phyloP scores from a whole-genome alignment of 2,113 vertebrate species.

The Microcebus lehilahytsara region DNA sequence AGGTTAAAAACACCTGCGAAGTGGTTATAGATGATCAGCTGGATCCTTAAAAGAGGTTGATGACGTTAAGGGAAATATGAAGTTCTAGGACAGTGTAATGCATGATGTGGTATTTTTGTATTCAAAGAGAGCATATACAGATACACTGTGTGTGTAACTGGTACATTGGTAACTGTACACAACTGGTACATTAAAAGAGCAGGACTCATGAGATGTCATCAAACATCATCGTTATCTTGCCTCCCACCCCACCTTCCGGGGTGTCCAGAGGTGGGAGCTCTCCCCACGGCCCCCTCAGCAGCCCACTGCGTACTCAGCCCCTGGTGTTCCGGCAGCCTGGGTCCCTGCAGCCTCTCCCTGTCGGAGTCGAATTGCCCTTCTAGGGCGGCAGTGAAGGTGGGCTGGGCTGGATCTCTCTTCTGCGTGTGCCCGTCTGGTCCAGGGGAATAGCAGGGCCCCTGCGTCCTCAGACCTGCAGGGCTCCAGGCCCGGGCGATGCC shows the following conservation, averaged over 20 bases:
- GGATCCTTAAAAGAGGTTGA: background rate
- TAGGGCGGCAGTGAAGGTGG: background rate
- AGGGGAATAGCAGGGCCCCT: background rate
- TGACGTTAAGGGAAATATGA: background rate
- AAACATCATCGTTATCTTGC: background rate
- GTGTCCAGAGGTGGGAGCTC: background rate
- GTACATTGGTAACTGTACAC: too few species aligned
- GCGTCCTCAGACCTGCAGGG: background rate
- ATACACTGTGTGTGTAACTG: background rate
- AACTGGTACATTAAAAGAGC: background rate
- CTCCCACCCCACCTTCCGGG: background rate
- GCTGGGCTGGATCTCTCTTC: background rate
- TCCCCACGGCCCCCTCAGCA: background rate
- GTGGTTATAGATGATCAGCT: background rate
- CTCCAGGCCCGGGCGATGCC: background rate
- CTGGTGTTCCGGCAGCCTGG: background rate
- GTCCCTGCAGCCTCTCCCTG: background rate
- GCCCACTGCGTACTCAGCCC: background rate
- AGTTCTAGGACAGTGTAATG: background rate
- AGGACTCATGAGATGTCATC: background rate
- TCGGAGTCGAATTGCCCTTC: background rate
- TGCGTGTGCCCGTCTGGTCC: too few species aligned
- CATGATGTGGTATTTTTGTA: background rate
- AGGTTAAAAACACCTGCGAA: background rate
- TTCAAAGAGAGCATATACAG: background rate